Evolutionary conservation across 1,140 invertebrate genomes (phyloP).

Genomic region (Ceratosolen fusciceps): DNA sequence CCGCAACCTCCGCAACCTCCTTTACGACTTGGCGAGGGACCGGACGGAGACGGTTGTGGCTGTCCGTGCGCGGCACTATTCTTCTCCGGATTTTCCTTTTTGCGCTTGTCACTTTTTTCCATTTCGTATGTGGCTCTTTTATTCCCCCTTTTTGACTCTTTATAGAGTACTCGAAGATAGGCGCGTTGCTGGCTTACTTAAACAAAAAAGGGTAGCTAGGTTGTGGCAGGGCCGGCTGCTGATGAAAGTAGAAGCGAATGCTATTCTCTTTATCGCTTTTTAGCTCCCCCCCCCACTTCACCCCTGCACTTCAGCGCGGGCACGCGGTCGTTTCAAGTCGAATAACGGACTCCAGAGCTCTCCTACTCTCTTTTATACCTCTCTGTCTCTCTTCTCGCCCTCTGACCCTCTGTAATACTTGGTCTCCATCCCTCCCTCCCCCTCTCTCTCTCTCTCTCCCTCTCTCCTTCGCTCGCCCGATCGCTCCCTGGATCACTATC

Average conservation of each 20-base stretch:
- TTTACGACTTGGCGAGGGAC: background rate
- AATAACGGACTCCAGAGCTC: constrained; percentile 42
- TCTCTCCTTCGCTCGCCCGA: background rate
- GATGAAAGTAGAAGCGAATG: constrained; percentile 8
- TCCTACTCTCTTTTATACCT: background rate
- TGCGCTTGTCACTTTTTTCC: constrained; percentile 18
- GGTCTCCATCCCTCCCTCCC: background rate
- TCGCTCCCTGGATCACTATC: no score
- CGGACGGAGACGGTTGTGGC: background rate
- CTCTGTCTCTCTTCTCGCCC: background rate
- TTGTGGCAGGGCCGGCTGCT: no score
- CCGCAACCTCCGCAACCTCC: no score
- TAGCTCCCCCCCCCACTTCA: no score
- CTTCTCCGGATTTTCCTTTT: background rate
- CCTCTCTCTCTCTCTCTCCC: background rate
- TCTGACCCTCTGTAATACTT: background rate
- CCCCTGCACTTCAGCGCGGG: background rate
- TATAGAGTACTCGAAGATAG: constrained; percentile 9
- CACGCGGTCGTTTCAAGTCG: constrained; percentile 24
- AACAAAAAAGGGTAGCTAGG: constrained; percentile 12
- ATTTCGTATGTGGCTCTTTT: background rate
- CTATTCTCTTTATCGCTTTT: constrained; percentile 45
- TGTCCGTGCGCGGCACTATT: background rate
- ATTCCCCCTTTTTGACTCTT: constrained; percentile 8
- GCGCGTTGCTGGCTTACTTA: background rate